Base-by-base conservation (phyloP, 2,113 vertebrate genomes). In the Chrysochloris asiatica region DNA sequence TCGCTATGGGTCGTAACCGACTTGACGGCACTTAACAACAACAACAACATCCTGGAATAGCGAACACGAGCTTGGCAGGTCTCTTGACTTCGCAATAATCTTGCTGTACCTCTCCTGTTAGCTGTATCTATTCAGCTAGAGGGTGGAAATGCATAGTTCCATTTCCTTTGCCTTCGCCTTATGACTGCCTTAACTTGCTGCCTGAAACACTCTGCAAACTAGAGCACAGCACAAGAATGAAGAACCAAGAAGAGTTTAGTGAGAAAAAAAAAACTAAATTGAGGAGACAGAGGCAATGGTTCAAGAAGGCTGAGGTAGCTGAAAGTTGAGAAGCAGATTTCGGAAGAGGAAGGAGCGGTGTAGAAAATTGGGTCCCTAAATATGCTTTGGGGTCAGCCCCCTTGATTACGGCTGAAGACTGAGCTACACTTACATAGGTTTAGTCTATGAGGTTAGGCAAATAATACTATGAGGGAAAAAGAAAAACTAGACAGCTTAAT, bases 1-100 rank as follows among this genome's bases (percentile, higher is more conserved):
- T n/a, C n/a, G n/a, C n/a, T n/a, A n/a, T n/a, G n/a, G n/a, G n/a
- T n/a, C n/a, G n/a, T n/a, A n/a, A n/a, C n/a, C n/a, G n/a, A n/a
- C n/a, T n/a, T n/a, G n/a, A n/a, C n/a, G n/a, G n/a, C n/a, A n/a
- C n/a, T n/a, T n/a, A n/a, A n/a, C n/a, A n/a, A n/a, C n/a, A n/a
- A n/a, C n/a, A n/a, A n/a, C n/a, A n/a, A n/a, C n/a, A n/a, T 67
- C 63, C 21, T 17, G 71, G n/a, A 52, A n/a, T 65, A 45, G 59
- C 14, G 69, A n/a, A 24, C 28, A 41, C n/a, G 65, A 86, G 47
- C 19, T 78, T 82, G 71, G 28, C 8, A 89, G 21, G 11, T 24
- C 30, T 83, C 75, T 83, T 19, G 11, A 50, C 90, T 95, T 78
- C 88, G 30, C 63, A 63, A 71, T 33, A 61, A 56, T 41, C 28